Conservation (phyloP, 2,113 vertebrate species). For the Naja naja region DNA sequence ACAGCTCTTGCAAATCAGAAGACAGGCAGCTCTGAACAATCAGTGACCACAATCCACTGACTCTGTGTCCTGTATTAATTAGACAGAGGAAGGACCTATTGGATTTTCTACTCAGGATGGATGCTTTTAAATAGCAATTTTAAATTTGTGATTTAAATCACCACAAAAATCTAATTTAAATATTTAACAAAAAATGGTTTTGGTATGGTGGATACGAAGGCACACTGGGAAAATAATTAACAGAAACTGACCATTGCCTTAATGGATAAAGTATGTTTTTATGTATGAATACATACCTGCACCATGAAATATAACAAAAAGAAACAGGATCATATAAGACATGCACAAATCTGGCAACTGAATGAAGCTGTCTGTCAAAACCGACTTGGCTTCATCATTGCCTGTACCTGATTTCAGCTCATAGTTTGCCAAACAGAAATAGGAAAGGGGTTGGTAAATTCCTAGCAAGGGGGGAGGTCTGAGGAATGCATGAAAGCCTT, state of each 20-base stretch:
- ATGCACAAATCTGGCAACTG: not conserved
- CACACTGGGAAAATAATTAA: not conserved
- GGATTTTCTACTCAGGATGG: not conserved
- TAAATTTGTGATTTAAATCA: not conserved
- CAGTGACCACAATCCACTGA: not conserved
- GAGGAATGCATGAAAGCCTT: not conserved
- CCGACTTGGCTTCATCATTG: not conserved
- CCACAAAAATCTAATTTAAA: not conserved
- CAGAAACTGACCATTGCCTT: not conserved
- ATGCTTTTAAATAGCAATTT: not conserved
- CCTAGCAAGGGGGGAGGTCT: not conserved
- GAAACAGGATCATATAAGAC: not conserved
- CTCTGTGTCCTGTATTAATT: not conserved
- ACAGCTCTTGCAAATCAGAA: not conserved
- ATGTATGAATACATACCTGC: no score
- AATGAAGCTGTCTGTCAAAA: not conserved
- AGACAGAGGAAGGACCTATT: not conserved
- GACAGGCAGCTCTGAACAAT: not conserved
- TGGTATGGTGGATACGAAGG: not conserved
- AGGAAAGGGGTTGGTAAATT: not conserved
- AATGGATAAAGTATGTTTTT: not conserved
- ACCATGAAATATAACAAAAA: not conserved
- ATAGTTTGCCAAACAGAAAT: not conserved
- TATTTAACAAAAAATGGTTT: not conserved
- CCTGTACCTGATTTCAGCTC: not conserved